Base-by-base conservation (phyloP, 2,888 invertebrate genomes). In the Spialia ferax region DNA sequence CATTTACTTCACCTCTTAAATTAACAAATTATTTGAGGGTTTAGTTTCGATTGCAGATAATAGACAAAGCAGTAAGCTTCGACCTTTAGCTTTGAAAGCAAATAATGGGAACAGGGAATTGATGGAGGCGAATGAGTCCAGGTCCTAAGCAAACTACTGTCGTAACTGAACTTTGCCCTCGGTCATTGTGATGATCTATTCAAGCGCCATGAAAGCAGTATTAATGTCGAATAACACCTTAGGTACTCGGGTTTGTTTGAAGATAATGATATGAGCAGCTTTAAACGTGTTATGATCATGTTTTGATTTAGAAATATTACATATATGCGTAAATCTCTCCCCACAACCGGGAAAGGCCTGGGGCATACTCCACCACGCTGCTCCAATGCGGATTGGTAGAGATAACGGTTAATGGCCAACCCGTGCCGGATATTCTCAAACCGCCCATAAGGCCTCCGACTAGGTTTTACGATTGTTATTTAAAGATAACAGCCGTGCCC, bases 61-160 rank as follows among this genome's bases (percentile, higher is more conserved):
- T 29, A 50, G 7, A 50, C 48, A 20, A 61, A 61, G 20, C 22
- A 50, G 52, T 6, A 52, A 62, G 52, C 62, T 62, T 62, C 38
- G 54, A 62, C 52, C 62, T 62, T 62, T 62, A 52, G 35, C 20
- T 61, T 50, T 61, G 77, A 85, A 81, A 85, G 87, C 88, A 91
- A 89, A 90, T 91, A 91, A 89, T 85, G 82, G 85, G 75, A 84
- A 82, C 80, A 82, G 85, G 80, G 87, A 88, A 87, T 89, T 89
- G 88, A 88, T 86, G 85, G 82, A 80, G 83, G 83, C 75, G 87
- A 88, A 85, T 83, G 84, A 85, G 82, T 86, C 80, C 81, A 83
- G 83, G 84, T 89, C 90, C 89, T 91, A 89, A 89, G 83, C 82
- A 89, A 91, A 91, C 88, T 85, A 82, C 74, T 78, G 82, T 81